These are phyloP conservation scores for Battus philenor DNA, from an alignment of 1,140 invertebrate species.

Conservation along the genomic window DNA sequence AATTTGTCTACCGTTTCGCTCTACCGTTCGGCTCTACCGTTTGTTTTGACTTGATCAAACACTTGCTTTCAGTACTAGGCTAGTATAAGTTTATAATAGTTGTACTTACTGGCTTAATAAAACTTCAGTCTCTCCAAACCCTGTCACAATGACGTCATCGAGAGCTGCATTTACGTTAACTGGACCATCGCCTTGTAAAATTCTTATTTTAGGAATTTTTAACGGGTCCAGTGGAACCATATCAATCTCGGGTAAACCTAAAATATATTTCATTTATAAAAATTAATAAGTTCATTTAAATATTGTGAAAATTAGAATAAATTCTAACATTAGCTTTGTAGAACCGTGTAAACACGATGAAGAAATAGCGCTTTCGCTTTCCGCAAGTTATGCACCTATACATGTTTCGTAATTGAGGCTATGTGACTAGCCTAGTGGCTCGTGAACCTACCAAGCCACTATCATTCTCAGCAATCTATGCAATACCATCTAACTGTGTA, in stretches of 20 bases:
- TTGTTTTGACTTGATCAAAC: slow-evolving; percentile 30
- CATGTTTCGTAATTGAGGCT: slow-evolving; percentile 67
- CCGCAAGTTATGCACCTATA: slow-evolving; percentile 58
- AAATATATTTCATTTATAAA: slow-evolving; percentile 19
- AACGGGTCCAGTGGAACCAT: slow-evolving; percentile 80
- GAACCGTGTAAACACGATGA: slow-evolving; percentile 42
- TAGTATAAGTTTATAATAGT: slow-evolving; percentile 26
- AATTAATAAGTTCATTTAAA: slow-evolving; percentile 1
- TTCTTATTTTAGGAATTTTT: slow-evolving; percentile 79
- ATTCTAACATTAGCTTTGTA: slow-evolving; percentile 26
- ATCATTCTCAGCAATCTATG: slow-evolving; percentile 23
- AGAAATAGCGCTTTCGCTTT: slow-evolving; percentile 72
- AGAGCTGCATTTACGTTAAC: slow-evolving; percentile 82
- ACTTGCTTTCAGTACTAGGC: slow-evolving; percentile 38
- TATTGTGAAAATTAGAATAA: slow-evolving; percentile 17
- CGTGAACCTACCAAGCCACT: slow-evolving; percentile 35
- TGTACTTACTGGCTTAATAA: slow-evolving; percentile 77
- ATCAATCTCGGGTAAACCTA: slow-evolving; percentile 76
- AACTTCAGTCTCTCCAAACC: slow-evolving; percentile 80
- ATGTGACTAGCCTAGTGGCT: slow-evolving; percentile 48
- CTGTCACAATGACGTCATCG: slow-evolving; percentile 79
- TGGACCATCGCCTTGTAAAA: slow-evolving; percentile 81
- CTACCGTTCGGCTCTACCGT: slow-evolving; percentile 7
- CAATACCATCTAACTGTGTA: slow-evolving; percentile 15
- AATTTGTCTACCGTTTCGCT: not conserved